Base-by-base conservation (phyloP, 2,888 invertebrate genomes). In the Agrochola lota region DNA sequence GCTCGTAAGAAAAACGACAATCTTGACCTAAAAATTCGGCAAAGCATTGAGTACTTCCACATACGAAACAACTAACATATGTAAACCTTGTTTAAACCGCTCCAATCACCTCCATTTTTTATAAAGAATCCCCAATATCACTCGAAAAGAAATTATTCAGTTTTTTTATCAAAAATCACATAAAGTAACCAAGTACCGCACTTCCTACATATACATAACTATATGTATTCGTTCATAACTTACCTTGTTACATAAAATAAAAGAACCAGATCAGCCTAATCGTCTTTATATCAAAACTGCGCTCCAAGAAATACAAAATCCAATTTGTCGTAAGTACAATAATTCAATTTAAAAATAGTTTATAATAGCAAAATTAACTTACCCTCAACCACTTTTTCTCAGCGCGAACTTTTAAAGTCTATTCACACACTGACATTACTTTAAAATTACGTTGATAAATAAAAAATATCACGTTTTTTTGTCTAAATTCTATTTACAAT, bases 401-500 rank as follows among this genome's bases (percentile, higher is more conserved):
- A 30, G 43, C 57, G 63, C 43, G 64, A 80, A 80, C 72, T 78
- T 71, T 62, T 62, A 77, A 66, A 76, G 74, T 82, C 75, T 89
- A 89, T 73, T 73, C 88, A 91, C 90, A 71, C 90, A 88, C 89
- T 80, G 71, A 35, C 90, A 91, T 91, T 64, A 26, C 76, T 62
- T 77, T 77, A 55, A 77, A 86, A 67, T 77, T 86, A 86, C 81
- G 69, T 66, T 71, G 69, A 67, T 67, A 75, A 83, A 81, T 85
- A 81, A 78, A 85, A 84, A 86, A 84, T 87, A 87, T 80, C 88
- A 85, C 82, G 76, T 64, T 76, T 80, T 59, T 74, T 82, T 78
- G 64, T 78, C 77, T 83, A 69, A 80, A 74, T 80, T 87, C 74
- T 91, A 94, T 94, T 93, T 94, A 93, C 92, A 92, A 91, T 91